phyloP scores from a whole-genome alignment of 1,140 invertebrate genomes.

The Hydropsyche tenuis region DNA sequence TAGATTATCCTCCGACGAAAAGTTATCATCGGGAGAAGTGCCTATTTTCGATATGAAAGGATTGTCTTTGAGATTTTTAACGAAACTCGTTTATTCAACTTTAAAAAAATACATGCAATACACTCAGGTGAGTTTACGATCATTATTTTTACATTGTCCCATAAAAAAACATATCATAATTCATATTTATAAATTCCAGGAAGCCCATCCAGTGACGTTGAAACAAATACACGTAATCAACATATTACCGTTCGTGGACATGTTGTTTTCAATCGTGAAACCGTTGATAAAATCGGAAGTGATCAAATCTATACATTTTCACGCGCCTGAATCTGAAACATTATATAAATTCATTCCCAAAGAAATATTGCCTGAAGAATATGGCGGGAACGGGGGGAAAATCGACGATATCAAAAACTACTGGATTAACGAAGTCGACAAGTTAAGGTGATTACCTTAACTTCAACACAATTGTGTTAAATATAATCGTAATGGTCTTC shows the following conservation, averaged over 20 bases:
- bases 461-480: background rate
- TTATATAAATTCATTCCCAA: constrained; percentile 67
- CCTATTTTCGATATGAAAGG: constrained; percentile 74
- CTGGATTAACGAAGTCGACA: constrained; percentile 60
- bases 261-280: constrained; percentile 67
- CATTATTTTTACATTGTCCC: too few relatives aligned
- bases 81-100: constrained; percentile 67
- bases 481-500: background rate
- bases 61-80: constrained; percentile 67
- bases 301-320: constrained; percentile 66
- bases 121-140: constrained; percentile 63
- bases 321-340: constrained; percentile 65
- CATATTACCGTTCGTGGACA: constrained; percentile 68
- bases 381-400: constrained; percentile 67
- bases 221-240: constrained; percentile 78
- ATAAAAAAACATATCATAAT: too few relatives aligned
- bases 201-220: constrained; percentile 75
- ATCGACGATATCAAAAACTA: constrained; percentile 64
- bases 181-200: too few relatives aligned
- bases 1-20: constrained; percentile 65
- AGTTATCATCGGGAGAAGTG: constrained; percentile 68
- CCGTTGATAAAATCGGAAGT: constrained; percentile 72
- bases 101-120: constrained; percentile 74
- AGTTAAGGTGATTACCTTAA: constrained; percentile 23
- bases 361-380: constrained; percentile 70